phyloP scores from a whole-genome alignment of 2,113 vertebrate species.

The Pitta sordida region DNA sequence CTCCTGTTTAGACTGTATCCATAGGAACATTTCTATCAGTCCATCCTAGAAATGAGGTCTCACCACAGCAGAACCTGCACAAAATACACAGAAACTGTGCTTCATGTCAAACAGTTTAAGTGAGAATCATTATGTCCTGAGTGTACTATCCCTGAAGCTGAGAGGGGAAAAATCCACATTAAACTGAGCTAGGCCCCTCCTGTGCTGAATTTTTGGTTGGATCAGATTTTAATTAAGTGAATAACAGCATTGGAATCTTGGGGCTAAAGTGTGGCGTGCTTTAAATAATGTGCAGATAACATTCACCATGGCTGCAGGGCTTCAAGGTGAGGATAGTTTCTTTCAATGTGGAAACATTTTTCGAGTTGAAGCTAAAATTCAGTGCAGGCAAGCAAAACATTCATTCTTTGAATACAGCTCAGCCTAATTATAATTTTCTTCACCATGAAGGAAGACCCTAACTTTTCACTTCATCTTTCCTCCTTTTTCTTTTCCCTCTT shows the following conservation, averaged over 20 bases:
- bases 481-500: background rate
- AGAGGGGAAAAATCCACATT: background rate
- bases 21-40: background rate
- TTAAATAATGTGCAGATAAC: background rate
- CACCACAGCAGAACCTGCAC: background rate
- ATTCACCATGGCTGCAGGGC: rapidly evolving
- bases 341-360: background rate
- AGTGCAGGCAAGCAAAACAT: background rate
- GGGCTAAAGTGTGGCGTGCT: background rate
- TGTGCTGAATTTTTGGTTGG: background rate
- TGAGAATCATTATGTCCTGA: background rate
- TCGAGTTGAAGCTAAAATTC: background rate
- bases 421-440: background rate
- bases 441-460: background rate
- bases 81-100: background rate
- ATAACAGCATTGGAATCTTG: background rate
- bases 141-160: background rate
- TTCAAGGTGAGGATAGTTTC: background rate
- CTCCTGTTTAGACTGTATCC: background rate
- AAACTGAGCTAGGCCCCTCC: background rate
- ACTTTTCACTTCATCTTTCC: background rate
- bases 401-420: background rate
- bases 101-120: background rate
- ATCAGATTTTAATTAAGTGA: background rate
- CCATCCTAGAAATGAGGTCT: background rate